Percentiles rank a stretch among this genome's conserved stretches.
phyloP scores from a whole-genome alignment of 2,797 vertebrate genomes.

The Alosa sapidissima region DNA sequence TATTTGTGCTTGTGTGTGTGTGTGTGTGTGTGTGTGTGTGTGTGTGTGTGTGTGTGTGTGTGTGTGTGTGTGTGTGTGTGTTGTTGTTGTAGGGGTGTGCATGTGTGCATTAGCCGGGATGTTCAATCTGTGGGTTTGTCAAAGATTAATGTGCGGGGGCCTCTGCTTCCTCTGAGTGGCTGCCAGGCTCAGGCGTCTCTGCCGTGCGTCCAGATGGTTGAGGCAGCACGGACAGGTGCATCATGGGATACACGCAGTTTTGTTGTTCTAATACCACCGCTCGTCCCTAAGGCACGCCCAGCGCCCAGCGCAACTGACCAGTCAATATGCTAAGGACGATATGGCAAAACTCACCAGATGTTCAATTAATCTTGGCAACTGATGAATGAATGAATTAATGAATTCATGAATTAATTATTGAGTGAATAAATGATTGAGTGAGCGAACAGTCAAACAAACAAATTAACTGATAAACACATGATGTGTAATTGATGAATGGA shows the following conservation, averaged over 20 bases:
- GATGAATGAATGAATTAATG: too few species aligned
- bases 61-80: constrained; percentile 1
- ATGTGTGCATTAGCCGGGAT: not conserved
- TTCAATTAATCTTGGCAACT: too few species aligned
- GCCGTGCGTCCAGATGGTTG: constrained; percentile 67
- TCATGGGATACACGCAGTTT: constrained; percentile 49
- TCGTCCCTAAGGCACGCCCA: constrained; percentile 44
- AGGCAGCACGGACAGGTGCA: constrained; percentile 65
- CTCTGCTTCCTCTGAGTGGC: constrained; percentile 29
- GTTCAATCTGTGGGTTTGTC: constrained; percentile 30
- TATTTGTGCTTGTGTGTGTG: not conserved
- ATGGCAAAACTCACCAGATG: not conserved
- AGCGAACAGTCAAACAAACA: too few species aligned
- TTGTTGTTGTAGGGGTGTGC: not conserved
- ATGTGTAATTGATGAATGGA: too few species aligned
- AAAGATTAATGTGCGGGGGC: constrained; percentile 43
- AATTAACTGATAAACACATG: too few species aligned
- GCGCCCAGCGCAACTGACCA: not conserved
- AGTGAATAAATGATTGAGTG: too few species aligned
- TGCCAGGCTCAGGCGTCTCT: constrained; percentile 47
- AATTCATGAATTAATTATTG: too few species aligned
- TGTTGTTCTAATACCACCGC: constrained; percentile 49
- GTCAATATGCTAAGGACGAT: not conserved
- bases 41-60: not conserved
- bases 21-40: not conserved